Evolutionary conservation across 1,140 invertebrate species (phyloP), one percentile per base, ranked within the genome.

Genomic region (Lepidostoma basale): DNA sequence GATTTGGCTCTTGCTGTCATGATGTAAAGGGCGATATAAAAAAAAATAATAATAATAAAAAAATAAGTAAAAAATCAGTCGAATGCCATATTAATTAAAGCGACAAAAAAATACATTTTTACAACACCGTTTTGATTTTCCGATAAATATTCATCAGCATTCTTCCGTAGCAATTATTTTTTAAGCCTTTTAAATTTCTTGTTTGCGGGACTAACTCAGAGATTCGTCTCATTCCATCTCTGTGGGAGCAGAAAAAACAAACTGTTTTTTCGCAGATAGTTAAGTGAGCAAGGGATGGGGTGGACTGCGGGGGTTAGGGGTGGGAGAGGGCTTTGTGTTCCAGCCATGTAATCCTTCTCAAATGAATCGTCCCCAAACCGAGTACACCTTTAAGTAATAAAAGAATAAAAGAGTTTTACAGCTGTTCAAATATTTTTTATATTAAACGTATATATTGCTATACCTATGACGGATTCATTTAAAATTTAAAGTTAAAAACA

Each of bases 361-460:
- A 66, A 66, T 59, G 54, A 66, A 66, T 65, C 62, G 62, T 47
- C 12, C 45, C 30, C 20, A 28, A 56, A 58, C 49, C 30, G 28
- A 65, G 62, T 52, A 65, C 62, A 66, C 64, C 64, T 59, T 44
- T 58, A 54, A 58, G 54, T 66, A 66, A 54, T 54, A 54, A 54
- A 54, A 54, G 25, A 54, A 44, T 28, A 58, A 58, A 66, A 66
- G 64, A 58, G 54, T 66, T 66, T 47, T 47, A 16, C 8, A 59
- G 26, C 28, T 58, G n/a, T n/a, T n/a, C n/a, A n/a, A n/a, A n/a
- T n/a, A n/a, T n/a, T n/a, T n/a, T n/a, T n/a, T n/a, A n/a, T n/a
- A n/a, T n/a, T n/a, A n/a, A n/a, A n/a, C n/a, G n/a, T n/a, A n/a
- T n/a, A n/a, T n/a, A n/a, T n/a, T n/a, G n/a, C n/a, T n/a, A n/a